Percentiles rank a stretch among this genome's conserved stretches.
Evolutionary conservation across 2,797 vertebrate genomes (phyloP).

Genomic region (Leptoclinus maculatus): DNA sequence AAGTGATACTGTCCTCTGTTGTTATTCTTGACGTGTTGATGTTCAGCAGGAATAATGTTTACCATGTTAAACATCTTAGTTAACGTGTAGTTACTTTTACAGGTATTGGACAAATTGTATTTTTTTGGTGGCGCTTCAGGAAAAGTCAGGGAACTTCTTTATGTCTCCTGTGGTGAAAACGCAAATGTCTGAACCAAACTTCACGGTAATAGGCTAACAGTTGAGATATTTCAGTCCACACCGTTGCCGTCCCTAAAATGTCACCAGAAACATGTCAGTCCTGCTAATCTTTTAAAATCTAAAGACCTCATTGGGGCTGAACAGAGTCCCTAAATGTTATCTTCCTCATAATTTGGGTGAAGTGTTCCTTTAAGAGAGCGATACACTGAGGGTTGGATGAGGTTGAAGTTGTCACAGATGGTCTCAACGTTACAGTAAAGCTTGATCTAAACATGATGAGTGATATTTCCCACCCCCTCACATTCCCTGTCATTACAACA

Average conservation of each 20-base stretch:
- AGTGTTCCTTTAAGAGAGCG: not conserved
- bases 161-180: not conserved
- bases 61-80: no score
- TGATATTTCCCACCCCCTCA: constrained; percentile 52
- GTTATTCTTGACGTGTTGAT: no score
- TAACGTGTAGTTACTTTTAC: not conserved
- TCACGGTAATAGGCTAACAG: not conserved
- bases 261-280: not conserved
- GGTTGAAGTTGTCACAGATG: constrained; percentile 9
- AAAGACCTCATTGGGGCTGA: not conserved
- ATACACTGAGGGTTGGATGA: not conserved
- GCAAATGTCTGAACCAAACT: not conserved
- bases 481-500: constrained; percentile 59
- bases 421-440: constrained; percentile 55
- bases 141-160: not conserved
- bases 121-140: not conserved
- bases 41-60: no score
- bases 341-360: not conserved
- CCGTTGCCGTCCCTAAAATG: not conserved
- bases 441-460: constrained; percentile 49
- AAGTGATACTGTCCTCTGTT: no score
- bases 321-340: not conserved
- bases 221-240: not conserved
- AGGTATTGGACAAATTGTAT: not conserved
- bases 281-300: not conserved